Percentiles rank a stretch among this genome's conserved stretches.
These are phyloP conservation scores for Orthosia gothica DNA, from an alignment of 2,888 invertebrate species.

Conservation along the genomic window DNA sequence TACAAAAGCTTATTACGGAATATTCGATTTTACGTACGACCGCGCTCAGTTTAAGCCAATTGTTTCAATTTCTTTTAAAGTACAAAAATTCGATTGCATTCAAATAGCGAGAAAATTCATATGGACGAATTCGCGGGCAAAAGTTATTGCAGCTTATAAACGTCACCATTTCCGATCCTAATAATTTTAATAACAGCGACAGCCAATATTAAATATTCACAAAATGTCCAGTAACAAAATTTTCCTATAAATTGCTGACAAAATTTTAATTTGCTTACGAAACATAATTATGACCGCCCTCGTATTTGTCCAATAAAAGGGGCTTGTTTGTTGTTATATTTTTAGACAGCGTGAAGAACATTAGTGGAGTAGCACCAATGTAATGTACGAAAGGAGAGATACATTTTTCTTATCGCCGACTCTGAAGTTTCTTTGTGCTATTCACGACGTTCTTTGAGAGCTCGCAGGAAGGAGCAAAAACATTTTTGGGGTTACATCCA, in stretches of 20 bases:
- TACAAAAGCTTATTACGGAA: background rate
- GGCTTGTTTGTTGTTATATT: constrained; percentile 61
- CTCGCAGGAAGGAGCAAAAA: constrained; percentile 45
- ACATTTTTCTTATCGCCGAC: constrained; percentile 52
- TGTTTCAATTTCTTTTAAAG: background rate
- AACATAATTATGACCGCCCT: constrained; percentile 58
- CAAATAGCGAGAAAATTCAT: background rate
- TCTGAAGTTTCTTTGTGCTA: constrained; percentile 64
- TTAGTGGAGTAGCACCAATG: constrained; percentile 26
- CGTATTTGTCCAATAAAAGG: constrained; percentile 55
- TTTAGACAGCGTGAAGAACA: constrained; percentile 30
- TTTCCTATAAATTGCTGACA: constrained; percentile 66
- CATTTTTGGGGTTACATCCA: constrained; percentile 35
- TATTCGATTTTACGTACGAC: constrained; percentile 7
- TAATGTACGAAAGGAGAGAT: constrained; percentile 32
- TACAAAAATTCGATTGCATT: background rate
- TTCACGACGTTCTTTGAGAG: constrained; percentile 56
- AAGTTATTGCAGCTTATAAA: background rate
- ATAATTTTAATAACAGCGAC: constrained; percentile 27
- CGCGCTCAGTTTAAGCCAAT: background rate
- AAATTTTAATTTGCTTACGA: constrained; percentile 60
- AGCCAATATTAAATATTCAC: constrained; percentile 39
- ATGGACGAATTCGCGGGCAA: background rate
- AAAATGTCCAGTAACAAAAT: constrained; percentile 54
- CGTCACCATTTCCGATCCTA: background rate